Percentiles rank a stretch among this genome's conserved stretches.
phyloP scores from a whole-genome alignment of 2,888 invertebrate species.

The Cepaea hortensis region DNA sequence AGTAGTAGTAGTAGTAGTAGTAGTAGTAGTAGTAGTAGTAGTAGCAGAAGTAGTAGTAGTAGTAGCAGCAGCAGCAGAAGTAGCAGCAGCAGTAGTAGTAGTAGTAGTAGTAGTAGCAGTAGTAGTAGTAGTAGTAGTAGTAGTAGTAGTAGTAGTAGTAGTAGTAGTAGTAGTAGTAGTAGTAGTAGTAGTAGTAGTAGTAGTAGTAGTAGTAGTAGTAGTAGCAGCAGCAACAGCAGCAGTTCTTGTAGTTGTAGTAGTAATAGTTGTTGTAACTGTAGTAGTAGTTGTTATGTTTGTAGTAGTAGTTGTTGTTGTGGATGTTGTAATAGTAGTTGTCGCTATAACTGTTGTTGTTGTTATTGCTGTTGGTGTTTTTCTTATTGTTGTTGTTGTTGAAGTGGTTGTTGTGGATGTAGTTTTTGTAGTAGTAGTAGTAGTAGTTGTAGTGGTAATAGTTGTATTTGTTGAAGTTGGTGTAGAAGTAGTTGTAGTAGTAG shows the following conservation, averaged over 20 bases:
- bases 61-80: background rate
- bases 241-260: background rate
- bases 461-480: background rate
- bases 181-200: slow-evolving; percentile 9
- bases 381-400: background rate
- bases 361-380: background rate
- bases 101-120: slow-evolving; percentile 13
- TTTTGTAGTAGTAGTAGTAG: background rate
- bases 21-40: slow-evolving; percentile 26
- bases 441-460: background rate
- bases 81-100: background rate
- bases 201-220: slow-evolving; percentile 38
- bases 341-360: background rate
- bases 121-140: slow-evolving; percentile 28
- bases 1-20: background rate
- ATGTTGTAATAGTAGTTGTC: background rate
- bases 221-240: slow-evolving; percentile 25
- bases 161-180: background rate
- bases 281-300: slow-evolving; percentile 9
- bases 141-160: background rate
- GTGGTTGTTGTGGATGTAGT: background rate
- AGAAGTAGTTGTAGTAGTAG: slow-evolving; percentile 39
- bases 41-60: slow-evolving; percentile 12
- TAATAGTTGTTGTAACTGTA: slow-evolving; percentile 31
- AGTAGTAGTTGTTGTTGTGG: slow-evolving; percentile 24